Evolutionary conservation across 2,888 invertebrate genomes (phyloP), one percentile per base, ranked within the genome.

Genomic region (Machimus rusticus): DNA sequence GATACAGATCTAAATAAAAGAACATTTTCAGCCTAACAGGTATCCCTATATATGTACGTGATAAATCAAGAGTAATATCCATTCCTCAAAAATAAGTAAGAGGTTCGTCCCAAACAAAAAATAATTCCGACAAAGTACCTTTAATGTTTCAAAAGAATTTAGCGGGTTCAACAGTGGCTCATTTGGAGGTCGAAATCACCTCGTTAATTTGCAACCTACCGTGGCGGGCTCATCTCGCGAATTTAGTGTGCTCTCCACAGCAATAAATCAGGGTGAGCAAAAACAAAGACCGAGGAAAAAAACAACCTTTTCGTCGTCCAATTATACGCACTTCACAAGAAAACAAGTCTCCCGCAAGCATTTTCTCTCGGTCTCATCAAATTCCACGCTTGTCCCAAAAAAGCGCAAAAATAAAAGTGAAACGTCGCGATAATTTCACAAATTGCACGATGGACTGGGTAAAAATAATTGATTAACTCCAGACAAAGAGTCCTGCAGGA

Each of bases 391-490:
- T n/a, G n/a, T 51, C 19, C 19, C 51, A 5, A 5, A 51, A 51
- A 51, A 51, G 6, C 16, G 6, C 4, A 51, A 51, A n/a, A 51
- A 51, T 6, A 51, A 51, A 51, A 51, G 51, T 34, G 14, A 82
- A 82, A 82, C 66, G n/a, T 23, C 66, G 51, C 55, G 46, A 51
- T 37, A 82, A 82, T 82, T 82, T 82, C 66, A 57, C 16, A 74
- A 85, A 74, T 74, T 85, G 23, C 28, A 8, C 74, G 19, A 84
- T 74, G 74, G 39, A 5, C 39, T 5, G 34, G 34, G 31, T 28
- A 85, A 74, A 46, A 74, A 19, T 74, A 85, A 85, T 85, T 85
- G 85, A 85, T 85, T 34, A 85, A 23, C 43, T 85, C 43, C 43
- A 28, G 46, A 23, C 28, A 12, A 46, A 28, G 28, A 66, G 66